Evolutionary conservation across 2,113 vertebrate species (phyloP), one percentile per base, ranked within the genome.

Genomic region (Barbus barbus): DNA sequence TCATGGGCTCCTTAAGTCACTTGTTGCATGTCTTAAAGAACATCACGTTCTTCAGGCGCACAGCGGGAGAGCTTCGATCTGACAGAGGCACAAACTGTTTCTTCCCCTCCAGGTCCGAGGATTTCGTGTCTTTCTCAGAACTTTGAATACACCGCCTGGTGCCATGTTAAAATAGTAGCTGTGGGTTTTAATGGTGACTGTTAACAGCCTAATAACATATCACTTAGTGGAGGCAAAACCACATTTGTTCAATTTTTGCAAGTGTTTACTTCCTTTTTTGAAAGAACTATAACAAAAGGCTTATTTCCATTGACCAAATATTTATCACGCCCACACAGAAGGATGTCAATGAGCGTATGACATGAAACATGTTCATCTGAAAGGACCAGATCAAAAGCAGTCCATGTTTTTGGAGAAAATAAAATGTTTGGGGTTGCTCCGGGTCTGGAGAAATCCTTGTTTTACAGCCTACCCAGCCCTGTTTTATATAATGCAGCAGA

Each of bases 1-100:
- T 86, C 82, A 84, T 67, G 60, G 63, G 76, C 44, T 86, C 61
- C 85, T 83, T 85, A 61, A 76, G 80, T 81, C 65, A 90, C 88
- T 88, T 86, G 83, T 84, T 79, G 87, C 84, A 65, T 83, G 61
- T 82, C 85, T 88, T 61, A 48, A n/a, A 85, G 82, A 84, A 87
- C 85, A 84, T 69, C 2, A 24, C 60, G 87, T 87, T 82, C 85
- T 83, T 69, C 74, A 51, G 31, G 38, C 22, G 2, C 77, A 48
- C 63, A 53, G 76, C 44, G 7, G 33, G 46, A 24, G 41, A 76
- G 26, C 65, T 82, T 44, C 78, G 78, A 86, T 82, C 83, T 86
- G 79, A 87, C 85, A 87, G 78, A 88, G 33, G 31, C 12, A 11
- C 31, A 60, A 80, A 78, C 46, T 44, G 67, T 67, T 78, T 31